Conservation (phyloP, 2,113 vertebrate genomes). For the Proterorhinus semilunaris region DNA sequence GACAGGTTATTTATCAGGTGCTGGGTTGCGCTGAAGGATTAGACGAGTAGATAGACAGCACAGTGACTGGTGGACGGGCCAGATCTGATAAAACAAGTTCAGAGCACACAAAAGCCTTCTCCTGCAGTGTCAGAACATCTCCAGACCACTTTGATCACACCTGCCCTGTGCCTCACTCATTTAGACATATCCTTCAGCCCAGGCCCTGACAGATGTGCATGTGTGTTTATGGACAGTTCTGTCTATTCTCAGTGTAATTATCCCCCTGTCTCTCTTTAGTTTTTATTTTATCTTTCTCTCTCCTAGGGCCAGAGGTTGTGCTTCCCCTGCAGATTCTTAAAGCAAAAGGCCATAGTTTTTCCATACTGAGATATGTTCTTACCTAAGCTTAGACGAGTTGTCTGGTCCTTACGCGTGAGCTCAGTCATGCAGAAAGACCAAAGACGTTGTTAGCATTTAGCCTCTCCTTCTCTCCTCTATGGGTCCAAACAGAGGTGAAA, state of each 20-base stretch:
- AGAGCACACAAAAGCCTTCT: conserved; percentile 52
- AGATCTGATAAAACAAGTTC: conserved; percentile 62
- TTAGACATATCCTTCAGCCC: conserved; percentile 48
- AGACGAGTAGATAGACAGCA: conserved; percentile 49
- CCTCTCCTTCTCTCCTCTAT: no score
- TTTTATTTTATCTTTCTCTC: background rate
- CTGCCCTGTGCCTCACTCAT: conserved; percentile 36
- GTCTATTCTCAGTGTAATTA: conserved; percentile 58
- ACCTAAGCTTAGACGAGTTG: no score
- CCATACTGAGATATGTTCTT: no score
- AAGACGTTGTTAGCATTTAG: no score
- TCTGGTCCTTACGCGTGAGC: no score
- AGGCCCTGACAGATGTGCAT: conserved; percentile 50
- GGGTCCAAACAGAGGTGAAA: no score
- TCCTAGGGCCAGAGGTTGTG: conserved; percentile 38
- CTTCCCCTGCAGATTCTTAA: conserved; percentile 40
- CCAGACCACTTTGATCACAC: conserved; percentile 54
- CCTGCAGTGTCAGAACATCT: conserved; percentile 42
- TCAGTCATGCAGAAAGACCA: no score
- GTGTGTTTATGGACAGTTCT: conserved; percentile 34
- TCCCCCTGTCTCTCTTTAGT: background rate
- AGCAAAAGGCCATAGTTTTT: no score
- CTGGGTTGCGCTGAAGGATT: conserved; percentile 45
- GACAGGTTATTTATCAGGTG: conserved; percentile 15
- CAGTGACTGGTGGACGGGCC: conserved; percentile 35